Evolutionary conservation across 2,797 vertebrate species (phyloP).

Genomic region (Selene dorsalis): DNA sequence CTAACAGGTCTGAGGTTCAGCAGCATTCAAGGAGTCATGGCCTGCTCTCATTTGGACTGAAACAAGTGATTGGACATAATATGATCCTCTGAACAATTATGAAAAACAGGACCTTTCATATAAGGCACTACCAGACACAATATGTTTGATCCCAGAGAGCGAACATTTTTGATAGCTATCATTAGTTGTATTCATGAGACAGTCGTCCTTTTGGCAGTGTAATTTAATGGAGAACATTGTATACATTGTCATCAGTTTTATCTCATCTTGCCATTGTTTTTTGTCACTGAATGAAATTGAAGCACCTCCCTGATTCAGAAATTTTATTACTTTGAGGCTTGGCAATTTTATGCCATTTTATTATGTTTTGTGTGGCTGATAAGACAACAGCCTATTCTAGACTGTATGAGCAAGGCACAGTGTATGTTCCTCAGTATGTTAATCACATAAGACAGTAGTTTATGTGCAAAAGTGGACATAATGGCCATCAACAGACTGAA

Average conservation of each 20-base stretch:
- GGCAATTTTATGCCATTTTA: conserved; percentile 17
- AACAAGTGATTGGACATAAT: not conserved
- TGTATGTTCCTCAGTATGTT: conserved; percentile 3
- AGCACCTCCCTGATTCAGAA: not conserved
- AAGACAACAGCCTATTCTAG: conserved; percentile 36
- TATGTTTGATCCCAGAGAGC: not conserved
- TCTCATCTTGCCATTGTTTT: not conserved
- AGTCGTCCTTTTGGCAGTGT: not conserved
- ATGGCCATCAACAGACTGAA: conserved; percentile 62
- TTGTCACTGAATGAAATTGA: not conserved
- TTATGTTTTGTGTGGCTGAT: conserved; percentile 1
- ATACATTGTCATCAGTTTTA: not conserved
- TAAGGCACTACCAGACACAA: too few species aligned
- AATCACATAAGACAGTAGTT: conserved; percentile 53
- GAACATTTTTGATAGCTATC: not conserved
- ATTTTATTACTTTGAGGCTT: not conserved
- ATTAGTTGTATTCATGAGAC: not conserved
- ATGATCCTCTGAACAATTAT: not conserved
- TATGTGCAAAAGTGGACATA: conserved; percentile 56
- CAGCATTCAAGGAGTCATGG: not conserved
- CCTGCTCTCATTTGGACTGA: not conserved
- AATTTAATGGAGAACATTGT: not conserved
- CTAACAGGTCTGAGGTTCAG: not conserved
- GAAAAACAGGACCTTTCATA: not conserved
- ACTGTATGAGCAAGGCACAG: conserved; percentile 27